Percentiles rank a stretch among this genome's conserved stretches.
Conservation (phyloP, 2,888 invertebrate genomes). For the Brenthis ino region DNA sequence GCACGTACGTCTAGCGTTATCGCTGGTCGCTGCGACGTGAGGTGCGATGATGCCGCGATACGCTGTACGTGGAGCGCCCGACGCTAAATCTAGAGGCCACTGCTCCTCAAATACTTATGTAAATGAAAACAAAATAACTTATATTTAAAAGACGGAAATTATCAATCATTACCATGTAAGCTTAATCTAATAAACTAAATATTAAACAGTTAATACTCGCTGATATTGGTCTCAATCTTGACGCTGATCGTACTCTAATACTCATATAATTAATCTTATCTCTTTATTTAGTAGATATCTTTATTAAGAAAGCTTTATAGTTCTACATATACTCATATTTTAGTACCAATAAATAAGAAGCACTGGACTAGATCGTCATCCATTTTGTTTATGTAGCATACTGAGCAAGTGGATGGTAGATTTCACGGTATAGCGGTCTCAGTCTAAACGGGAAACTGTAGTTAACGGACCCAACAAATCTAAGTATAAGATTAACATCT, state of each 20-base stretch:
- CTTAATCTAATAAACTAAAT: too few species aligned
- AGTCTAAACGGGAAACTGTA: slow-evolving; percentile 39
- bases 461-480: slow-evolving; percentile 38
- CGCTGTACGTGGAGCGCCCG: slow-evolving; percentile 42
- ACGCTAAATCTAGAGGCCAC: slow-evolving; percentile 35
- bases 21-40: slow-evolving; percentile 42
- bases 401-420: slow-evolving; percentile 37
- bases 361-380: slow-evolving; percentile 39
- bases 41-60: slow-evolving; percentile 47
- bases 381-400: slow-evolving; percentile 41
- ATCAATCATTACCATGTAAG: too few species aligned
- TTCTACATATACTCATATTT: slow-evolving; percentile 17
- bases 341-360: slow-evolving; percentile 18
- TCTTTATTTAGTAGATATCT: slow-evolving; percentile 6
- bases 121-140: not conserved
- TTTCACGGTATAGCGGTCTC: slow-evolving; percentile 39
- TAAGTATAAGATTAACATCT: slow-evolving; percentile 35
- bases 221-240: too few species aligned
- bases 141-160: too few species aligned
- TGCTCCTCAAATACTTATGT: slow-evolving; percentile 26
- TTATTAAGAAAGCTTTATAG: slow-evolving; percentile 5
- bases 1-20: slow-evolving; percentile 47
- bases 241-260: too few species aligned
- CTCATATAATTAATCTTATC: slow-evolving; percentile 12
- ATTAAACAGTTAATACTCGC: too few species aligned